Percentiles rank a stretch among this genome's conserved stretches.
These are phyloP conservation scores for Pachydiplax longipennis DNA, from an alignment of 2,888 invertebrate genomes.

Conservation along the genomic window DNA sequence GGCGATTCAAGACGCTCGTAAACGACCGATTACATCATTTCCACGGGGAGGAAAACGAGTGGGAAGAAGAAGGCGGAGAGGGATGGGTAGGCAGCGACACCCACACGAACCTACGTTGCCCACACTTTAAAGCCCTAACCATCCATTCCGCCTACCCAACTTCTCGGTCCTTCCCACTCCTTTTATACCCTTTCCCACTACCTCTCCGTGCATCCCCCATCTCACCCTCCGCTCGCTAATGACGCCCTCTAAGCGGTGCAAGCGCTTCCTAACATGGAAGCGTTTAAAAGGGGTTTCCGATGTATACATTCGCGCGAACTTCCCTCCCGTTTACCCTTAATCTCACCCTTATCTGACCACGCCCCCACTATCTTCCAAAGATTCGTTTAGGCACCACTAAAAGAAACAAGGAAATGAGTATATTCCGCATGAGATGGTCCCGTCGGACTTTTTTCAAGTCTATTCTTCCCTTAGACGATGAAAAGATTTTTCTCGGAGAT, in stretches of 20 bases:
- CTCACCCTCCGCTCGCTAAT: not conserved
- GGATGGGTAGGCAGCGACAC: not conserved
- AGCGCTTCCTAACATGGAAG: constrained; percentile 3
- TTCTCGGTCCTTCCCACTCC: not conserved
- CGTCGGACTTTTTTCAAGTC: no score
- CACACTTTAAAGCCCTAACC: not conserved
- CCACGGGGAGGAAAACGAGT: not conserved
- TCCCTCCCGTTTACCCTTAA: not conserved
- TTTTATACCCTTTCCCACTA: not conserved
- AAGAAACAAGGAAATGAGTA: no score
- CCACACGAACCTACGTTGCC: not conserved
- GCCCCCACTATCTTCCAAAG: not conserved
- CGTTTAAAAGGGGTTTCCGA: not conserved
- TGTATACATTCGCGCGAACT: not conserved
- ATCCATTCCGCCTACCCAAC: not conserved
- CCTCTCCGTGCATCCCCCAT: not conserved
- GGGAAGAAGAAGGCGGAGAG: not conserved
- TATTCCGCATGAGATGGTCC: no score
- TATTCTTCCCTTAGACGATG: no score
- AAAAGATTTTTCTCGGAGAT: no score
- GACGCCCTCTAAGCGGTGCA: not conserved
- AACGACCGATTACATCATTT: constrained; percentile 21
- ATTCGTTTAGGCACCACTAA: no score
- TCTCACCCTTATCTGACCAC: not conserved
- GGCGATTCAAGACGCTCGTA: not conserved